phyloP scores from a whole-genome alignment of 2,797 vertebrate species.

The Leptodactylus fallax region DNA sequence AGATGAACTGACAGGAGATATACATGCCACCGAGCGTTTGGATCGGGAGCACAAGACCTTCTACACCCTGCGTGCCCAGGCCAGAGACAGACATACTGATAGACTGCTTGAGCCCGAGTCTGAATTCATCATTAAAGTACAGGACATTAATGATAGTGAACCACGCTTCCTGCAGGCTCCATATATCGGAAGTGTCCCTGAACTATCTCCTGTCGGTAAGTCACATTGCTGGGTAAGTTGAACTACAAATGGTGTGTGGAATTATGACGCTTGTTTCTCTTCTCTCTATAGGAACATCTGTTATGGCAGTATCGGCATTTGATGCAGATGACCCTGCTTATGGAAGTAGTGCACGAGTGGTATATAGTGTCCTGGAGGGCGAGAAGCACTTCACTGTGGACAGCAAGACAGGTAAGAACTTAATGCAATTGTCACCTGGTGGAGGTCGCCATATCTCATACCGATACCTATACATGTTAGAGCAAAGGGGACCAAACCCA shows the following conservation, averaged over 20 bases:
- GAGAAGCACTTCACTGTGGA: constrained; percentile 94
- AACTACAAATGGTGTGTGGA: not conserved
- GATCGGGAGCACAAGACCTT: constrained; percentile 95
- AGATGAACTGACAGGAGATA: constrained; percentile 93
- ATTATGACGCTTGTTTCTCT: not conserved
- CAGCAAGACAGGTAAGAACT: constrained; percentile 87
- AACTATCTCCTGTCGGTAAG: constrained; percentile 92
- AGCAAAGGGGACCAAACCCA: too few relatives aligned
- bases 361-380: constrained; percentile 94
- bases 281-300: constrained; percentile 87
- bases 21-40: constrained; percentile 93
- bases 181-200: constrained; percentile 94
- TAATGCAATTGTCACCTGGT: not conserved
- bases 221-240: not conserved
- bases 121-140: constrained; percentile 98
- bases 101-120: constrained; percentile 93
- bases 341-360: constrained; percentile 92
- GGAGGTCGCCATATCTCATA: not conserved
- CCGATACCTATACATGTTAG: too few relatives aligned
- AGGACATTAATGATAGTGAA: constrained; percentile 98
- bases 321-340: constrained; percentile 96
- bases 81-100: constrained; percentile 84
- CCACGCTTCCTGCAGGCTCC: constrained; percentile 96
- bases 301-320: constrained; percentile 96
- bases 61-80: constrained; percentile 93